These are phyloP conservation scores for Acronicta alni DNA, from an alignment of 2,888 invertebrate genomes.

Conservation along the genomic window DNA sequence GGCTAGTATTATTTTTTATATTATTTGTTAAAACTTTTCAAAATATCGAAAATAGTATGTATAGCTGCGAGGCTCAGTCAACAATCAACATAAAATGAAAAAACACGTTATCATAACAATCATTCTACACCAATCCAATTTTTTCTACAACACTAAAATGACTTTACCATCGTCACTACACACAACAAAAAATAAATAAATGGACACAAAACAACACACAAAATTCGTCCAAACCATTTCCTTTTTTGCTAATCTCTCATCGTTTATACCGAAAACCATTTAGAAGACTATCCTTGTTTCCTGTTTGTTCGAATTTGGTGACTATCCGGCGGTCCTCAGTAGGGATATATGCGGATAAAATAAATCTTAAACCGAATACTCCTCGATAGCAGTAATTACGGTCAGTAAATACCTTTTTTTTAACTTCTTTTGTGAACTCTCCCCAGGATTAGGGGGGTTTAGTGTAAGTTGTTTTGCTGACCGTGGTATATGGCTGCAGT, in stretches of 20 bases:
- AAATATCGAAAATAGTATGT: too few relatives aligned
- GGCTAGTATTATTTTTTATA: too few relatives aligned
- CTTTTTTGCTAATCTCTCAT: slow-evolving; percentile 44
- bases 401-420: slow-evolving; percentile 56
- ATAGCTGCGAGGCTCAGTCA: too few relatives aligned
- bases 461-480: slow-evolving; percentile 16
- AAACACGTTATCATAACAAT: too few relatives aligned
- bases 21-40: too few relatives aligned
- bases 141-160: too few relatives aligned
- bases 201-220: slow-evolving; percentile 29
- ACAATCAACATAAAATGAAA: too few relatives aligned
- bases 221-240: slow-evolving; percentile 30
- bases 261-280: slow-evolving; percentile 48
- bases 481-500: slow-evolving; percentile 2
- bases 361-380: slow-evolving; percentile 78
- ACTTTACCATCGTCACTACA: neutral
- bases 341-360: slow-evolving; percentile 75
- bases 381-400: slow-evolving; percentile 78
- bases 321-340: slow-evolving; percentile 45
- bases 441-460: slow-evolving; percentile 15
- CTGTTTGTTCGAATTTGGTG: slow-evolving; percentile 54
- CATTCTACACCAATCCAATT: too few relatives aligned
- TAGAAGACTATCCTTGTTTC: slow-evolving; percentile 60
- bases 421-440: slow-evolving; percentile 45
- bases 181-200: slow-evolving; percentile 13